phyloP scores from a whole-genome alignment of 1,140 invertebrate genomes.

The Berghia stephanieae region DNA sequence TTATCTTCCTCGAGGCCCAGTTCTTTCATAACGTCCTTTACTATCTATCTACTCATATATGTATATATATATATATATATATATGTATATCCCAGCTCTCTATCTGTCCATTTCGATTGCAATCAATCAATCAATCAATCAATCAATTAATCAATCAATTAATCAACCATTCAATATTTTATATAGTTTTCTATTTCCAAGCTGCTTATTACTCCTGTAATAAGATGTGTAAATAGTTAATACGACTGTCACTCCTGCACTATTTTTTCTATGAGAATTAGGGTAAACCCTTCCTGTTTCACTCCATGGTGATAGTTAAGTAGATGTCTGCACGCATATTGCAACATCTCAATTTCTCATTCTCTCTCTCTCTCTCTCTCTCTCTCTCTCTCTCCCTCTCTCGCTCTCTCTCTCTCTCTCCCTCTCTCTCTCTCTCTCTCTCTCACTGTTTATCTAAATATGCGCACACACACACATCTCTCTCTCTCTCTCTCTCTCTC shows the following conservation, averaged over 20 bases:
- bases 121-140: not conserved
- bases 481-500: conserved; percentile 30
- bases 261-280: not conserved
- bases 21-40: no score
- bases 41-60: no score
- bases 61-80: conserved; percentile 10
- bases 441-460: no score
- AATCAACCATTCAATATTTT: no score
- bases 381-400: conserved; percentile 30
- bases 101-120: not conserved
- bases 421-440: no score
- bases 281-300: not conserved
- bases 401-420: no score
- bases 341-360: not conserved
- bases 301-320: not conserved
- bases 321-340: not conserved
- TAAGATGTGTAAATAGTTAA: no score
- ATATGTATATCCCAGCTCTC: not conserved
- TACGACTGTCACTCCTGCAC: conserved; percentile 1
- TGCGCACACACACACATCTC: no score
- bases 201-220: no score
- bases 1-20: no score
- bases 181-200: no score
- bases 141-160: not conserved
- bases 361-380: conserved; percentile 19